Base-by-base conservation (phyloP, 2,113 vertebrate species). In the Scytalopus superciliaris region DNA sequence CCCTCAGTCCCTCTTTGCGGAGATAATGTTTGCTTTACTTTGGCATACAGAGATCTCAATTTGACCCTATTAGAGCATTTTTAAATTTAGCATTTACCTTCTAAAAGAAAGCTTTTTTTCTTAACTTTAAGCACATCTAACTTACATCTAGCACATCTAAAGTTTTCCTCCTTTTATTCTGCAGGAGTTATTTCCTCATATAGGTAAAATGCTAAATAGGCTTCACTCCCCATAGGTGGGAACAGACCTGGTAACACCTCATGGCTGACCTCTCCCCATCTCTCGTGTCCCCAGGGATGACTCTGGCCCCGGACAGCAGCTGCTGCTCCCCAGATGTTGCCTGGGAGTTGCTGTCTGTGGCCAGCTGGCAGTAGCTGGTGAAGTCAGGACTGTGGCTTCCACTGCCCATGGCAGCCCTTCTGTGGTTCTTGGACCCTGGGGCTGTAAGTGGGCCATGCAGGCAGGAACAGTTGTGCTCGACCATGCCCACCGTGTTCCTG, bases 391-490 rank as follows among this genome's bases (percentile, higher is more conserved):
- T 78, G 39, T 42, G 11, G 13, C 39, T 93, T 59, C 60, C 45
- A 15, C 47, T 67, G 35, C 6, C 30, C 25, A 3, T 19, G 25
- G 21, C 5, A 7, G 57, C 39, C 50, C 11, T 45, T 72, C 33
- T 33, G 27, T 69, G 55, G 35, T 66, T 67, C 52, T 73, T n/a
- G 44, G 37, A 30, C 28, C 21, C 37, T 49, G 40, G 27, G 25
- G 30, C 85, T 1, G 0, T 52, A 76, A 39, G 19, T 1, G 2
- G 50, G 56, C 57, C n/a, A 12, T 0, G 1, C 63, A 35, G 37
- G 49, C 37, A 50, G 44, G 49, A 64, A 9, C 0, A 1, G 68
- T 42, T 49, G 35, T 2, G 1, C 27, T 66, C 27, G 14, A 24
- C 67, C 23, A 17, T 66, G 74, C 14, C 60, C 35, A 42, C 33